Evolutionary conservation across 2,888 invertebrate genomes (phyloP), one percentile per base, ranked within the genome.

Genomic region (Balanococcus diminutus): DNA sequence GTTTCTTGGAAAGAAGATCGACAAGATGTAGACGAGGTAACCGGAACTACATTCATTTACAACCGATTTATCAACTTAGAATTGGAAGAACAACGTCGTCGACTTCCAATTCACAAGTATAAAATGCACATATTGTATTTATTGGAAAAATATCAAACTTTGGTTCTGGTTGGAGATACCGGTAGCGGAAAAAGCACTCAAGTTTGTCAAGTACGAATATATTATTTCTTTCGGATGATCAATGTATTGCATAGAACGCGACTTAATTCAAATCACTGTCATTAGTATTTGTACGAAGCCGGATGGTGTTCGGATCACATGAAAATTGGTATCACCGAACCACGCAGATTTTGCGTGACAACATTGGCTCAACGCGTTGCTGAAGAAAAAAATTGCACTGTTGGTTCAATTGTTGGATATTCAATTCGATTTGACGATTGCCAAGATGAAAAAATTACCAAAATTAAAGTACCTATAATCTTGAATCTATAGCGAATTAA

Each of bases 131-230:
- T 99, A 84, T 91, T 99, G 83, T 98, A 97, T 90, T 91, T 96
- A 87, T 90, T 98, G 88, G 98, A 99, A 90, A 94, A 95, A 88
- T 95, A 95, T 90, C 98, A 98, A 90, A 95, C 96, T 0, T 91
- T 98, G 79, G 93, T 99, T 84, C 91, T 96, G 86, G 93, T 96
- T 67, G 99, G 99, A 1, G 98, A 99, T 90, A 98, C 98, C 2
- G 99, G 99, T 32, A 96, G 96, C 88, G 98, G 98, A 46, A 97
- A 99, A 91, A 97, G 97, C 89, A 98, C 98, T 0, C 98, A 98
- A 91, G 93, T 98, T 87, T 97, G 97, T 82, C 97, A 96, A 94
- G 96, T 96, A 90, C 91, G 91, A 90, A 86, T 86, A 87, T 2
- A 56, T 2, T 22, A 5, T 51, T 11, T 36, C 51, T 82, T 11